Conservation (phyloP, 2,797 vertebrate species). For the Sebastes umbrosus region DNA sequence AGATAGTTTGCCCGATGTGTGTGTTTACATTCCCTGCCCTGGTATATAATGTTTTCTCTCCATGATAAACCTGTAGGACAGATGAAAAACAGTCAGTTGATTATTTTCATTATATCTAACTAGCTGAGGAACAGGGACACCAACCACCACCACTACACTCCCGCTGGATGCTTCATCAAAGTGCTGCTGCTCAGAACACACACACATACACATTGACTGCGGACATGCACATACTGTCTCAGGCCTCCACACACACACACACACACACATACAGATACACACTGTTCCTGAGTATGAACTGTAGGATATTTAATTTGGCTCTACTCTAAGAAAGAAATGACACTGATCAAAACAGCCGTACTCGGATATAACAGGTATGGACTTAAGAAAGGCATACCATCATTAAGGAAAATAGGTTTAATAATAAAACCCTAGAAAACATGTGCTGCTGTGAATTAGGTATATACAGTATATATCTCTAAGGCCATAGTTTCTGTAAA, state of each 20-base stretch:
- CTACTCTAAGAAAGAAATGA: constrained; percentile 54
- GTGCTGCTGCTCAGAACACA: constrained; percentile 76
- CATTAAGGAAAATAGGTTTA: constrained; percentile 38
- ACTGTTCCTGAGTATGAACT: constrained; percentile 85
- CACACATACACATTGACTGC: constrained; percentile 39
- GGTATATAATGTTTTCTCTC: constrained; percentile 37
- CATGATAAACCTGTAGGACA: constrained; percentile 52
- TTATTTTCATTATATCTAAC: constrained; percentile 30
- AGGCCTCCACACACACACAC: constrained; percentile 56
- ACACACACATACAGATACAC: constrained; percentile 84
- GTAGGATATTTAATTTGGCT: constrained; percentile 65
- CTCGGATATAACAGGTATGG: constrained; percentile 34
- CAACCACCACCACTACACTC: constrained; percentile 11
- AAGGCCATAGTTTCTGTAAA: constrained; percentile 50
- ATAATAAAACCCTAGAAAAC: constrained; percentile 29
- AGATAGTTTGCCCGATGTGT: constrained; percentile 59
- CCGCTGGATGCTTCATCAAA: constrained; percentile 67
- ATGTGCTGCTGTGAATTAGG: constrained; percentile 39
- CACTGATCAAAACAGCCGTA: constrained; percentile 19
- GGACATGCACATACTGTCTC: constrained; percentile 38
- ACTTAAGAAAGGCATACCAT: constrained; percentile 26
- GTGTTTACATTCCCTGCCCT: constrained; percentile 74
- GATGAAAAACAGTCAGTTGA: constrained; percentile 65
- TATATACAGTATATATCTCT: neutral
- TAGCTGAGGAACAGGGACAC: constrained; percentile 41